A percentile compares a stretch with the other conserved stretches of the same genome.
Conservation (phyloP, 2,797 vertebrate species). For the Pantherophis vulpinus region DNA sequence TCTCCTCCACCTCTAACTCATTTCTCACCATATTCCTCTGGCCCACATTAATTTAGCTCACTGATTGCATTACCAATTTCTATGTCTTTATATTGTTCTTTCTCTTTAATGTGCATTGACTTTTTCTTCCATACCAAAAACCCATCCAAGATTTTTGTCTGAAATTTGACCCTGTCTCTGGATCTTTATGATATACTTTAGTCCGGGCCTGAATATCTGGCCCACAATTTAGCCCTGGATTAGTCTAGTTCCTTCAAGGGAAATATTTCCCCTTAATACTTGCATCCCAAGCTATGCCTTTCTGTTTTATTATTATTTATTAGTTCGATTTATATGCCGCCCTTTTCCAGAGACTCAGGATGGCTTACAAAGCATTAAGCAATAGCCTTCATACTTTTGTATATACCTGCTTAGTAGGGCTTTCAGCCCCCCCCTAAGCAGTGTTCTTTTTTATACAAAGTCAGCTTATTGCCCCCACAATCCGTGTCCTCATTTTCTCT, state of each 20-base stretch:
- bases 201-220: not conserved
- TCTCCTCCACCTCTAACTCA: not conserved
- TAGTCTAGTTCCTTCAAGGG: not conserved
- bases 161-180: not conserved
- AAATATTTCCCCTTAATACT: not conserved
- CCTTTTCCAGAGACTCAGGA: too few relatives aligned
- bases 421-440: too few relatives aligned
- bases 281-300: not conserved
- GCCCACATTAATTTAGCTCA: not conserved
- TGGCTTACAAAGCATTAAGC: too few relatives aligned
- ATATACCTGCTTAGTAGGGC: too few relatives aligned
- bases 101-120: not conserved
- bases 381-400: too few relatives aligned
- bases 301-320: too few relatives aligned
- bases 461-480: too few relatives aligned
- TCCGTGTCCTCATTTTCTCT: fast-evolving
- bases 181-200: fast-evolving
- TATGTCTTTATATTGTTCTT: not conserved
- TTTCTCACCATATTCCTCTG: not conserved
- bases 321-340: too few relatives aligned
- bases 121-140: not conserved
- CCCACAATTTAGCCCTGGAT: not conserved
- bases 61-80: not conserved
- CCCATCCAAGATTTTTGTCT: not conserved
- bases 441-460: too few relatives aligned